Evolutionary conservation across 2,888 invertebrate genomes (phyloP), one percentile per base, ranked within the genome.

Genomic region (Anticlea derivata): DNA sequence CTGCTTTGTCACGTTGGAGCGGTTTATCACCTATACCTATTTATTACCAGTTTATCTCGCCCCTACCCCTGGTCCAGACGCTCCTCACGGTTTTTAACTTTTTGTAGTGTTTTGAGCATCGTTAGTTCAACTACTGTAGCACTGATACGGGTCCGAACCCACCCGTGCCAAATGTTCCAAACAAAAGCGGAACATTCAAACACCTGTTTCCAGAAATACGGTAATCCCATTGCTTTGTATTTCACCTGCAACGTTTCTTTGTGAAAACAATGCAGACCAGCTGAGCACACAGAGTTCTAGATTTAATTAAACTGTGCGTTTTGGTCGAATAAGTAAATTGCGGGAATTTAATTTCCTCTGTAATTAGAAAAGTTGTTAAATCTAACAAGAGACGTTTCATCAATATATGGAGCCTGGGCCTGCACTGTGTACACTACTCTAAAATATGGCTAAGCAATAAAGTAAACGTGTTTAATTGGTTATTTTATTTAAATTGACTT

Each of bases 261-360:
- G 58, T 60, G 55, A 4, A 51, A 56, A 55, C 47, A 43, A 24
- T 43, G 38, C 33, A 39, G n/a, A 33, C 41, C 49, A 47, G 41
- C 58, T 56, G 58, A 55, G 46, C 50, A 60, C 58, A 56, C 61
- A 53, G 44, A 54, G 39, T 47, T 12, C 49, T 55, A 58, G 52
- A 58, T 62, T 60, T 56, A 58, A 60, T 62, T 58, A 62, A 55
- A 60, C 44, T 47, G 22, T 37, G 50, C 53, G 61, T 59, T 61
- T 39, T 57, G 50, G 52, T 57, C 44, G 49, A 55, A 55, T 56
- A 55, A 38, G 49, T 56, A 52, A 56, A 54, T 51, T 52, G 43
- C 51, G 10, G 23, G 54, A 50, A 56, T 56, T 49, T 55, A 50
- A 59, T 61, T 61, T 55, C 43, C 41, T 52, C 10, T 47, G 47